These are phyloP conservation scores for Tipula lateralis DNA, from an alignment of 2,888 invertebrate genomes.

Conservation along the genomic window DNA sequence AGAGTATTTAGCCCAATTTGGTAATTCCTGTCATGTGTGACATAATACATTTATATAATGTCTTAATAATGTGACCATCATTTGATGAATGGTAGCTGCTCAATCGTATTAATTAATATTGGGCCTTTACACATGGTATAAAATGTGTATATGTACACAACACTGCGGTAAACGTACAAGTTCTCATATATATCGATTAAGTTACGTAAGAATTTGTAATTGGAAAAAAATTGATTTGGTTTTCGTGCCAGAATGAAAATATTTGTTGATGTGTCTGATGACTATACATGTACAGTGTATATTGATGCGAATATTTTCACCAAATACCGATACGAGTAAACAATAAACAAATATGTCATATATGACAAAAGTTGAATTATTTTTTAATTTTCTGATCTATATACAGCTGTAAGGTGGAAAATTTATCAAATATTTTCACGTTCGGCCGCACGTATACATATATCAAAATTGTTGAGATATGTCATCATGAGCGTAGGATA, in stretches of 20 bases:
- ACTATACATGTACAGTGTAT: background rate
- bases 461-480: background rate
- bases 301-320: background rate
- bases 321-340: background rate
- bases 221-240: background rate
- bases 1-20: background rate
- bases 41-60: background rate
- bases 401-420: too few species aligned
- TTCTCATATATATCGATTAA: background rate
- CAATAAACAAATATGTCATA: background rate
- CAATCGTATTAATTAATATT: background rate
- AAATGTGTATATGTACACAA: background rate
- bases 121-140: background rate
- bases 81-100: background rate
- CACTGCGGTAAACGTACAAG: background rate
- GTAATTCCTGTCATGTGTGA: slow-evolving; percentile 11
- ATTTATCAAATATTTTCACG: background rate
- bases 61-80: background rate
- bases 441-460: background rate
- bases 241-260: background rate
- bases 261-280: background rate
- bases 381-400: background rate
- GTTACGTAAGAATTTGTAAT: background rate
- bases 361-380: background rate
- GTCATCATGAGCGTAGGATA: background rate